Evolutionary conservation across 2,888 invertebrate species (phyloP).

Genomic region (Dysmachus trigonus): DNA sequence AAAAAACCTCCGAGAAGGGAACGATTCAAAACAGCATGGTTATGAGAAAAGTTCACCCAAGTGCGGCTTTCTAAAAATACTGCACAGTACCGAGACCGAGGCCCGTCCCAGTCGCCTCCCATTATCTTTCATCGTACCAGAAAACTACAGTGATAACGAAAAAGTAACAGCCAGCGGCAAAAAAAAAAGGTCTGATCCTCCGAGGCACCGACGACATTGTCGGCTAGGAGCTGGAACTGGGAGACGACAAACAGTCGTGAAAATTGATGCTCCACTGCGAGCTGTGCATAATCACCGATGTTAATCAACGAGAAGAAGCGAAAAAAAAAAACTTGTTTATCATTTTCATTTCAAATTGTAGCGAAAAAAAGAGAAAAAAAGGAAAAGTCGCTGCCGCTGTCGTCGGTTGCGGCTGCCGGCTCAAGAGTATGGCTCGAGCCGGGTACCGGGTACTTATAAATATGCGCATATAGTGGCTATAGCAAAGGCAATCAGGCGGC

Average conservation of each 20-base stretch:
- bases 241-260: neutral
- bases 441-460: neutral
- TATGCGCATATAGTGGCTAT: neutral
- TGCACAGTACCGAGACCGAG: neutral
- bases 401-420: neutral
- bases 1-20: neutral
- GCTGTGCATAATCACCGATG: slow-evolving; percentile 28
- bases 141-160: neutral
- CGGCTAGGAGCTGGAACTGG: neutral
- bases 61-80: neutral
- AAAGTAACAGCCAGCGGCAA: neutral
- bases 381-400: neutral
- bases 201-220: neutral
- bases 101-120: neutral
- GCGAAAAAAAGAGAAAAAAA: neutral
- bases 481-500: neutral
- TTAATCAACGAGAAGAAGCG: slow-evolving; percentile 1
- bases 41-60: neutral
- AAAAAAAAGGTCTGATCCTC: neutral
- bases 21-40: neutral
- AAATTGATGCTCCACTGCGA: slow-evolving; percentile 13
- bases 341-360: slow-evolving; percentile 29
- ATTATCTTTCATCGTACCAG: neutral
- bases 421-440: neutral
- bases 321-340: slow-evolving; percentile 9